A percentile compares a stretch with the other conserved stretches of the same genome.
These are phyloP conservation scores for Shinisaurus crocodilurus DNA, from an alignment of 2,113 vertebrate genomes.

Conservation along the genomic window DNA sequence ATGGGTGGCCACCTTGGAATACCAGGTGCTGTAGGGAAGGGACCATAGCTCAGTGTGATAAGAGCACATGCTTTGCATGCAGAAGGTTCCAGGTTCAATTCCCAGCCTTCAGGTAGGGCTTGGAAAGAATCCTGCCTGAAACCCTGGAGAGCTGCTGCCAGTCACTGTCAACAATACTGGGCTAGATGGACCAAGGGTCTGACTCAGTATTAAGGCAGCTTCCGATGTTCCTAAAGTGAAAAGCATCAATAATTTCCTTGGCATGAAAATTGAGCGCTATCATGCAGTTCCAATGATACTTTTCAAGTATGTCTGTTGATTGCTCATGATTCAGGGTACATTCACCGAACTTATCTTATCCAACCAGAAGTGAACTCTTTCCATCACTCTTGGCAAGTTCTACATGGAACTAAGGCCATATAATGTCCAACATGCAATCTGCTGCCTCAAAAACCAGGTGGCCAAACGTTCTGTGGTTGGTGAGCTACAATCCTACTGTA, in stretches of 20 bases:
- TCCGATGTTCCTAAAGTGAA: too few relatives aligned
- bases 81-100: too few relatives aligned
- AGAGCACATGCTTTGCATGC: too few relatives aligned
- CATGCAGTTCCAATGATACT: neutral
- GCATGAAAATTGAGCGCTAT: neutral
- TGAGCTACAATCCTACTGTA: neutral
- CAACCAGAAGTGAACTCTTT: neutral
- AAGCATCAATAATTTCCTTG: neutral
- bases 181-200: too few relatives aligned
- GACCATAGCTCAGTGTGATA: too few relatives aligned
- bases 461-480: neutral
- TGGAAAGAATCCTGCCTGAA: too few relatives aligned
- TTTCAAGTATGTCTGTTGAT: neutral
- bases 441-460: neutral
- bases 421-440: neutral
- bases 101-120: too few relatives aligned
- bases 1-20: too few relatives aligned
- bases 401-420: neutral
- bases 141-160: too few relatives aligned
- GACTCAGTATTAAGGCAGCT: too few relatives aligned
- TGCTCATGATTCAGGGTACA: neutral
- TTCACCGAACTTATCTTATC: neutral
- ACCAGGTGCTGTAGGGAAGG: too few relatives aligned
- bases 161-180: too few relatives aligned
- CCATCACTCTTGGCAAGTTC: neutral